phyloP scores from a whole-genome alignment of 2,113 vertebrate genomes.

The Macrotis lagotis region DNA sequence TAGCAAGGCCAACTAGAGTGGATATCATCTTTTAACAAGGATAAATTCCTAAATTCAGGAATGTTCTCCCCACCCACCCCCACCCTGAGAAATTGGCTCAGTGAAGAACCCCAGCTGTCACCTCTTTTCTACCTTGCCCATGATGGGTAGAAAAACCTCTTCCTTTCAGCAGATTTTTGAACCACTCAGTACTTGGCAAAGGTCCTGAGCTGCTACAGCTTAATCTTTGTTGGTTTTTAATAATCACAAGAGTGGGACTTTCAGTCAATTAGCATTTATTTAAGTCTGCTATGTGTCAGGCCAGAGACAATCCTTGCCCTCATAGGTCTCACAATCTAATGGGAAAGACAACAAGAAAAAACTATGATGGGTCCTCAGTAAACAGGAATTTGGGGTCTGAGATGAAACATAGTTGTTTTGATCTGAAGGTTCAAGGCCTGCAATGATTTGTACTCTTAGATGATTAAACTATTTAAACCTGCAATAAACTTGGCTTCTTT shows the following conservation, averaged over 20 bases:
- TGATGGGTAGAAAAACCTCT: no score
- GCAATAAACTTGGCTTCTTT: background rate
- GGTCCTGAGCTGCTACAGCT: no score
- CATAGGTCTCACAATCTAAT: background rate
- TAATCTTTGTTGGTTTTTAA: no score
- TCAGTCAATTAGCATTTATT: background rate
- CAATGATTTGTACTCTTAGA: background rate
- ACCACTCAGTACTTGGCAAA: no score
- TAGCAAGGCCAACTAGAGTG: no score
- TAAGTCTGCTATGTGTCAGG: background rate
- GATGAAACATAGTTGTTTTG: background rate
- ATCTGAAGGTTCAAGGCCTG: background rate
- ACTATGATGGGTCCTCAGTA: background rate
- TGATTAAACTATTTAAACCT: background rate
- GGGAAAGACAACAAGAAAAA: background rate
- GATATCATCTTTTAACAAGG: no score
- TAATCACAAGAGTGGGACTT: background rate
- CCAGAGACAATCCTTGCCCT: background rate
- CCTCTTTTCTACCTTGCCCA: no score
- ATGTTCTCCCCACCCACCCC: no score
- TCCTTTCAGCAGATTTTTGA: no score
- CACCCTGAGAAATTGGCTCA: no score
- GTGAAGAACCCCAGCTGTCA: no score
- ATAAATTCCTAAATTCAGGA: no score
- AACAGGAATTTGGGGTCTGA: background rate